Conservation (phyloP, 1,140 invertebrate species). For the Diplogasteroides magnus region DNA sequence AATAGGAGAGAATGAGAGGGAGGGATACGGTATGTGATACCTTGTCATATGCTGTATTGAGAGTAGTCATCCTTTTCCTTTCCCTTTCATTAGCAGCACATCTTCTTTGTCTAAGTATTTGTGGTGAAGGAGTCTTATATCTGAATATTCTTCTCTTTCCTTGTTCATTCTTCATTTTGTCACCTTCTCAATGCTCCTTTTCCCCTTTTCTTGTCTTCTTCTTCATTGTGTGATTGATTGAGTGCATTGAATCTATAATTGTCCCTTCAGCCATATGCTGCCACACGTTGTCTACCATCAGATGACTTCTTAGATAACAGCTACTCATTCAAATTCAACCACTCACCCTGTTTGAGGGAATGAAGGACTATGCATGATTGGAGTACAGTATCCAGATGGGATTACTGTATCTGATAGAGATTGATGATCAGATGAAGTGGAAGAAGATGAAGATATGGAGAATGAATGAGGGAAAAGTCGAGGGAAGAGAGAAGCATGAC, state of each 20-base stretch:
- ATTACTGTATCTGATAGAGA: no score
- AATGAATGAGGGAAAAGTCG: no score
- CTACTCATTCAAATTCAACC: no score
- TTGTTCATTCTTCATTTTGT: no score
- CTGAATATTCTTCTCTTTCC: no score
- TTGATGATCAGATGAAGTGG: no score
- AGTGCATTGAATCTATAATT: no score
- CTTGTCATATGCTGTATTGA: constrained; percentile 57
- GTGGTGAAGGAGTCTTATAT: constrained; percentile 38
- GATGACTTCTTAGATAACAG: background rate
- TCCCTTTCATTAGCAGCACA: constrained; percentile 58
- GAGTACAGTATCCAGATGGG: background rate
- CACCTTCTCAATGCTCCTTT: background rate
- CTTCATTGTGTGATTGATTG: no score
- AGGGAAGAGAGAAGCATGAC: no score
- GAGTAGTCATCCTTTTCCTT: constrained; percentile 56
- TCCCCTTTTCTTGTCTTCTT: background rate
- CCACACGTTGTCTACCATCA: background rate
- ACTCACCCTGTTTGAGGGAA: background rate
- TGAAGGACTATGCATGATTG: background rate
- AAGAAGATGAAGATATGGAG: no score
- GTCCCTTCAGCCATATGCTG: no score
- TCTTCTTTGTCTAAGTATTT: constrained; percentile 56
- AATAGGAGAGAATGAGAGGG: no score
- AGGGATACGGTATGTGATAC: constrained; percentile 11